A percentile compares a stretch with the other conserved stretches of the same genome.
Conservation (phyloP, 64 coral and sea anemone species). For the Dendrophyllia cribrosa region DNA sequence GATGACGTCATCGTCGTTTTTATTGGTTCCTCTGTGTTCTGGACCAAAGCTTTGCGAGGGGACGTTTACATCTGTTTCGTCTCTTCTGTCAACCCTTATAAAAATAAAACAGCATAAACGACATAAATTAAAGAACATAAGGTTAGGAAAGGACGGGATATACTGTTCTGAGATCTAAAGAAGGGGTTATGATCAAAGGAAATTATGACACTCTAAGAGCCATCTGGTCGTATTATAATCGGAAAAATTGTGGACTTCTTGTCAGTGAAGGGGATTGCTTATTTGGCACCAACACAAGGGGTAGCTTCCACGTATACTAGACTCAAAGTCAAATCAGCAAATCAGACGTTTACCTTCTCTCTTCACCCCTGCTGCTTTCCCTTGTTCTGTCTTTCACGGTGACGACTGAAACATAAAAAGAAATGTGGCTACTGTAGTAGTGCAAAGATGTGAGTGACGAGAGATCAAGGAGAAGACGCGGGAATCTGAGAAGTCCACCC, state of each 20-base stretch:
- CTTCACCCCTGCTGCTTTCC: not conserved
- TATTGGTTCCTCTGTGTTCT: not conserved
- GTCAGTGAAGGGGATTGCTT: too few species aligned
- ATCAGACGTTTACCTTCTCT: not conserved
- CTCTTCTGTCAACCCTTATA: not conserved
- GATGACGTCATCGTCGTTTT: not conserved
- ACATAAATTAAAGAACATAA: too few species aligned
- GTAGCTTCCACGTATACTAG: too few species aligned
- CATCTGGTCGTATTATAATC: too few species aligned
- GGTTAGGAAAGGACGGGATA: too few species aligned
- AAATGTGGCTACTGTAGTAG: not conserved
- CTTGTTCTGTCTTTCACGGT: not conserved
- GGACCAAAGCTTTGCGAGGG: not conserved
- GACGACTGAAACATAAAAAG: constrained; percentile 10
- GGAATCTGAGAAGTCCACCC: not conserved
- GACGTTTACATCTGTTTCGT: too few species aligned
- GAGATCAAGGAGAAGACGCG: not conserved
- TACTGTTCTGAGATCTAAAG: too few species aligned
- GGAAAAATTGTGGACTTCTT: too few species aligned
- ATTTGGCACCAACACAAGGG: too few species aligned
- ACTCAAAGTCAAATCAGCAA: too few species aligned
- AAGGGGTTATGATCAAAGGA: too few species aligned
- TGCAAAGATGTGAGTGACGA: not conserved
- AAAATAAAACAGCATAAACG: not conserved
- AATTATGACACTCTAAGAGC: too few species aligned